Base-by-base conservation (phyloP, 2,888 invertebrate species). In the Saturnia japonica region DNA sequence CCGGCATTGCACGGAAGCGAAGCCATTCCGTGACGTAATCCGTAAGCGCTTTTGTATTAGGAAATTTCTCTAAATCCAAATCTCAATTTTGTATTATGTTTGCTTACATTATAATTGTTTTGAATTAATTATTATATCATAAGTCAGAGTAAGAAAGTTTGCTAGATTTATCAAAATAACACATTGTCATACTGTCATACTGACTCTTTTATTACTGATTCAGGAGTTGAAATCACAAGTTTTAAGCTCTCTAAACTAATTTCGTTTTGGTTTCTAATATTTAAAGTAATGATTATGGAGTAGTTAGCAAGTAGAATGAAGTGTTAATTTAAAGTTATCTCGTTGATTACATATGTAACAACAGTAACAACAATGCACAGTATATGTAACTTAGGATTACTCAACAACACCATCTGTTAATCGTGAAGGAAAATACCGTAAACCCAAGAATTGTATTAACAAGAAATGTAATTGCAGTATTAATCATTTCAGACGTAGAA, bases 21-120 rank as follows among this genome's bases (percentile, higher is more conserved):
- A 75, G 77, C 75, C 76, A 74, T 75, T 76, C 79, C 76, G 74
- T 83, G 80, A 81, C 77, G 78, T 76, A 86, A 85, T 76, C 72
- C 74, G 16, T 25, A 11, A 16, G 25, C 54, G 66, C 64, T 67
- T 70, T 70, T 42, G 51, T 67, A 25, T 42, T 42, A 70, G 67
- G 28, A 42, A 70, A 70, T 54, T 70, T 70, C 54, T 54, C 64
- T 54, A 67, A 40, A 67, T 70, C 67, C 22, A 14, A 11, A 64
- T 70, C 64, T 51, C 66, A 25, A 25, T 57, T 57, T 25, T 2
- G 12, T 25, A 57, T 57, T 57, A 22, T 57, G 25, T 25, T 11
- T 22, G 22, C 11, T 57, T 25, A 57, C 22, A 25, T 25, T 57
- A 25, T 25, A 25, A 57, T 28, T 28, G 12, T 25, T 57, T 11